phyloP scores from a whole-genome alignment of 2,797 vertebrate genomes.

The Myioborus miniatus region DNA sequence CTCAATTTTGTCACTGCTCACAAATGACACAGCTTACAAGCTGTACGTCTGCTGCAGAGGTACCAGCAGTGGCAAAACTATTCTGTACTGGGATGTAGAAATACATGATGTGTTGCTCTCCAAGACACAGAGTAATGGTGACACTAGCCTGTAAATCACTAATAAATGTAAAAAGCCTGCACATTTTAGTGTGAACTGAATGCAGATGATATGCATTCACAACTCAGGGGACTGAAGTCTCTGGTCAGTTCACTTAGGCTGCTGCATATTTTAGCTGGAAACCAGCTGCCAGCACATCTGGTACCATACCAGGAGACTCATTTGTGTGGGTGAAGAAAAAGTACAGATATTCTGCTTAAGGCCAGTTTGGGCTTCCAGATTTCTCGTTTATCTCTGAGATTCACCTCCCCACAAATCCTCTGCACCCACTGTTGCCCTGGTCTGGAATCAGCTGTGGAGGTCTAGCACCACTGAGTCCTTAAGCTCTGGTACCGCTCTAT shows the following conservation, averaged over 20 bases:
- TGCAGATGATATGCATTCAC: neutral
- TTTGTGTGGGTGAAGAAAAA: neutral
- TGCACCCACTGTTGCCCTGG: neutral
- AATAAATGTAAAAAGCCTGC: neutral
- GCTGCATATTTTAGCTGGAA: neutral
- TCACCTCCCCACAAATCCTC: neutral
- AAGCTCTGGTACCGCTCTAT: neutral
- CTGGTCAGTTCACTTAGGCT: neutral
- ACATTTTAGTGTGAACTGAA: neutral
- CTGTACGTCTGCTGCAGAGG: neutral
- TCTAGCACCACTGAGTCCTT: accelerated
- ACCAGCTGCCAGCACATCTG: neutral
- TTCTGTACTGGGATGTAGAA: neutral
- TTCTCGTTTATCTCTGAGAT: neutral
- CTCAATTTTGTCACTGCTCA: neutral
- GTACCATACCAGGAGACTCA: accelerated
- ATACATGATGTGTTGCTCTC: neutral
- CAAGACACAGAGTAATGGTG: neutral
- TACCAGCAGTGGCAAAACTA: neutral
- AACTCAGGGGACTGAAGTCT: neutral
- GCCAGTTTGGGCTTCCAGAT: neutral
- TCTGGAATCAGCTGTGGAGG: neutral
- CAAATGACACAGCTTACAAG: neutral
- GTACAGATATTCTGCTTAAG: neutral
- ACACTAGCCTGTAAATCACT: neutral